Conservation (phyloP, 2,888 invertebrate genomes). For the Tenthredo mesomela region DNA sequence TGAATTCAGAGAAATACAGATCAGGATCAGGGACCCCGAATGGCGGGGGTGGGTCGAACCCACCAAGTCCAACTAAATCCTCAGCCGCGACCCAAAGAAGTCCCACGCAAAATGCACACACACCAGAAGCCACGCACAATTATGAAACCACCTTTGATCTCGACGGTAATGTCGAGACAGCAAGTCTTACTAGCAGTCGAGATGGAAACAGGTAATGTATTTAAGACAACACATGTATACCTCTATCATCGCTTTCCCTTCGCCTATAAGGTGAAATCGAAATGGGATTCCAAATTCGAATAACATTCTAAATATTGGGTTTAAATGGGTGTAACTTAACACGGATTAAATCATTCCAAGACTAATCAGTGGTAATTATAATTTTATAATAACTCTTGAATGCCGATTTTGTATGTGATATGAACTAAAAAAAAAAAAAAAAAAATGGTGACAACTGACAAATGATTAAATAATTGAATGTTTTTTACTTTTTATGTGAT, state of each 20-base stretch:
- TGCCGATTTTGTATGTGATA: slow-evolving; percentile 17
- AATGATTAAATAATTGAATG: slow-evolving; percentile 42
- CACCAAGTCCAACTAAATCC: slow-evolving; percentile 74
- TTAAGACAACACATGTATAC: not conserved
- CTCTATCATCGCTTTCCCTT: not conserved
- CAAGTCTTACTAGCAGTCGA: slow-evolving; percentile 85
- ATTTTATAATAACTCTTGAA: slow-evolving; percentile 32
- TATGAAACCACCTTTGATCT: slow-evolving; percentile 93
- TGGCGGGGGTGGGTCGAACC: slow-evolving; percentile 68
- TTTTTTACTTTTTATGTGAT: not conserved
- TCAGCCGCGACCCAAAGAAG: slow-evolving; percentile 70
- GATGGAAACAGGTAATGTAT: slow-evolving; percentile 87
- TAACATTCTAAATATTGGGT: not conserved
- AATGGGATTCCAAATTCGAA: not conserved
- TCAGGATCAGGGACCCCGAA: slow-evolving; percentile 71
- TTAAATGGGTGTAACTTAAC: not conserved
- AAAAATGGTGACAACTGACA: too few species aligned
- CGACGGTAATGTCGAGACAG: slow-evolving; percentile 95
- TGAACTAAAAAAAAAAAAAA: slow-evolving; percentile 22
- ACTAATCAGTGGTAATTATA: not conserved
- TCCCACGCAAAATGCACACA: slow-evolving; percentile 69
- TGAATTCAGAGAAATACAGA: slow-evolving; percentile 74
- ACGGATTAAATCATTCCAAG: not conserved
- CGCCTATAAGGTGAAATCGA: too few species aligned
- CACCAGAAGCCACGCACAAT: slow-evolving; percentile 82